phyloP scores from a whole-genome alignment of 2,113 vertebrate species.

The Solenodon paradoxus region DNA sequence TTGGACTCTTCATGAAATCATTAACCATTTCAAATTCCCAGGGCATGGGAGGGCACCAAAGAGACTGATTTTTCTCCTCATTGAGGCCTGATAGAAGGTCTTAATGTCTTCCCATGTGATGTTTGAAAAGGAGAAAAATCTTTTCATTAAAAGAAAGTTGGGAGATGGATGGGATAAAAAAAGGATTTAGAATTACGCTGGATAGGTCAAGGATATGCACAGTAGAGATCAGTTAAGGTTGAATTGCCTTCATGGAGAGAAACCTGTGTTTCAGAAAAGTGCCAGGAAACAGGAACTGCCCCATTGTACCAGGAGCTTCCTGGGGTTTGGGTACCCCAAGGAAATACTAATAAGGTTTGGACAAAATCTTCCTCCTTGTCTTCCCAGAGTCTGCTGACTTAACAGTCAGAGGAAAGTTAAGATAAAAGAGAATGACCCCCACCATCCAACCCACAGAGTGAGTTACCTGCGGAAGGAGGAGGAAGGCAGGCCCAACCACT shows the following conservation, averaged over 20 bases:
- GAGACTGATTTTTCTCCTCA: conserved; percentile 5
- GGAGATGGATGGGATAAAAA: background rate
- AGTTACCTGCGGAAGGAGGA: background rate
- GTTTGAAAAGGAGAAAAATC: conserved; percentile 37
- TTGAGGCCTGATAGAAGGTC: background rate
- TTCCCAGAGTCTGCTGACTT: background rate
- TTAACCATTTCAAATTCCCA: conserved; percentile 63
- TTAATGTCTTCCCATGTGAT: conserved; percentile 1
- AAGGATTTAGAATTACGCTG: conserved; percentile 25
- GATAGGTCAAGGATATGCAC: background rate
- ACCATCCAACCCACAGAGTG: background rate
- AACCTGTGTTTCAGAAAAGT: background rate
- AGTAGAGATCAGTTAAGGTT: background rate
- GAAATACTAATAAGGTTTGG: background rate
- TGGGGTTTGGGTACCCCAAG: background rate
- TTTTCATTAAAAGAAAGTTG: conserved; percentile 41
- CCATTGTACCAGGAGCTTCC: background rate
- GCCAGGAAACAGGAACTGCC: background rate
- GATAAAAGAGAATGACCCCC: background rate
- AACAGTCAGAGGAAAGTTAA: background rate
- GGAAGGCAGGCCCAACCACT: background rate
- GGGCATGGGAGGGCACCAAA: conserved; percentile 27
- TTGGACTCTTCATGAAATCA: conserved; percentile 57
- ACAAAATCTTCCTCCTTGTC: background rate
- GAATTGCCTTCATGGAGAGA: background rate